Conservation (phyloP, 2,888 invertebrate genomes). For the Pardosa pseudoannulata region DNA sequence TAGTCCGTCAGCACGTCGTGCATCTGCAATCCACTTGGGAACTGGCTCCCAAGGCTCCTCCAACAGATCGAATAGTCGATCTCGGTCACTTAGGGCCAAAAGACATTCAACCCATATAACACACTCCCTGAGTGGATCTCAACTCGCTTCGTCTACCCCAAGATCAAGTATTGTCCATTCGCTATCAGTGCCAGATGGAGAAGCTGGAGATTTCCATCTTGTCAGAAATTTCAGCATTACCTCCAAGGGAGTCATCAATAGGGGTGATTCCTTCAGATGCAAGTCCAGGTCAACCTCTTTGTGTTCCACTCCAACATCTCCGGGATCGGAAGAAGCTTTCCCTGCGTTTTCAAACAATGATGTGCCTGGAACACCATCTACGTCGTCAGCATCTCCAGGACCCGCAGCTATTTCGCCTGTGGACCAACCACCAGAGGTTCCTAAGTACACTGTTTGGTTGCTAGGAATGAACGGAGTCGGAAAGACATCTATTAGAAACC, state of each 20-base stretch:
- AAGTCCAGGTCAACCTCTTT: constrained; percentile 52
- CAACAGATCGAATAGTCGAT: constrained; percentile 7
- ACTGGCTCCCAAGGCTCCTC: background rate
- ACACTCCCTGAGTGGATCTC: constrained; percentile 43
- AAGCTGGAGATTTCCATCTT: constrained; percentile 75
- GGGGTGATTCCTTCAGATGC: constrained; percentile 86
- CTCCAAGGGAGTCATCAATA: constrained; percentile 91
- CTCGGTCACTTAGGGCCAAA: constrained; percentile 47
- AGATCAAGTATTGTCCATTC: constrained; percentile 48
- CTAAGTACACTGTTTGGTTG: constrained; percentile 82
- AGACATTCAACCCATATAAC: constrained; percentile 37
- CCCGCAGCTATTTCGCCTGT: background rate
- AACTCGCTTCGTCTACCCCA: constrained; percentile 11
- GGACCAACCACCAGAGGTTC: background rate
- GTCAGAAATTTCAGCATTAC: constrained; percentile 85
- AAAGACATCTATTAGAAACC: constrained; percentile 83
- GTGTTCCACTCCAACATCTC: constrained; percentile 56
- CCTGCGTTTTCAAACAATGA: constrained; percentile 32
- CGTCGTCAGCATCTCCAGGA: background rate
- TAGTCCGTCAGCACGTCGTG: constrained; percentile 28
- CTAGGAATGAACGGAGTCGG: constrained; percentile 83
- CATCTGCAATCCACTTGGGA: constrained; percentile 53
- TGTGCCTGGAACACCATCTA: background rate
- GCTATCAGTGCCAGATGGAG: constrained; percentile 57
- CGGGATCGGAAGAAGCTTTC: constrained; percentile 19